Percentiles rank a stretch among this genome's conserved stretches.
Evolutionary conservation across 2,888 invertebrate genomes (phyloP).

Genomic region (Theodoxus fluviatilis): DNA sequence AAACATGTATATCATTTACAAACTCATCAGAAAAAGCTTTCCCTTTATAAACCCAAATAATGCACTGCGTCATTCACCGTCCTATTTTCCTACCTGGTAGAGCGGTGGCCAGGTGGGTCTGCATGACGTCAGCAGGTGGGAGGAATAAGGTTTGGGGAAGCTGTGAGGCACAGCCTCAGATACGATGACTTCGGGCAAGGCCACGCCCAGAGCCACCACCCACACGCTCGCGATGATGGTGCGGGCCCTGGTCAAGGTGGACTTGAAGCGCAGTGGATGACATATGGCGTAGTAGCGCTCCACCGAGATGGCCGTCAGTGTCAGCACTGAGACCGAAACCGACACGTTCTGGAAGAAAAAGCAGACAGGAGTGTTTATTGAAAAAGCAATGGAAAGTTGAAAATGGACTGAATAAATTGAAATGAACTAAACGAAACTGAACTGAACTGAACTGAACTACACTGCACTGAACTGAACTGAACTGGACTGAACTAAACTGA

Average conservation of each 20-base stretch:
- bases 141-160: too few species aligned
- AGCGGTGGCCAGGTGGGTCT: too few species aligned
- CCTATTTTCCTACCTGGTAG: too few species aligned
- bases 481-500: too few species aligned
- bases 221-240: conserved; percentile 84
- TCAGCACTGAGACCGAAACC: conserved; percentile 89
- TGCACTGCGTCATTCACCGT: too few species aligned
- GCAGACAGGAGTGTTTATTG: neutral
- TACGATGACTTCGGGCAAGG: conserved; percentile 53
- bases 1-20: too few species aligned
- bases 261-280: conserved; percentile 86
- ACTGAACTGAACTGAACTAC: neutral
- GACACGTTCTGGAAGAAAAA: conserved; percentile 82
- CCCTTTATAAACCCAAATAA: too few species aligned
- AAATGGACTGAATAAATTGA: too few species aligned
- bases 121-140: too few species aligned
- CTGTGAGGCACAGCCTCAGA: too few species aligned
- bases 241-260: conserved; percentile 82
- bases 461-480: too few species aligned
- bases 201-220: conserved; percentile 73
- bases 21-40: too few species aligned
- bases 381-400: neutral
- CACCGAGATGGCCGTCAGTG: conserved; percentile 88
- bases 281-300: conserved; percentile 96
- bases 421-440: neutral